These are phyloP conservation scores for Phymatocera aterrima DNA, from an alignment of 2,888 invertebrate species.

Conservation along the genomic window DNA sequence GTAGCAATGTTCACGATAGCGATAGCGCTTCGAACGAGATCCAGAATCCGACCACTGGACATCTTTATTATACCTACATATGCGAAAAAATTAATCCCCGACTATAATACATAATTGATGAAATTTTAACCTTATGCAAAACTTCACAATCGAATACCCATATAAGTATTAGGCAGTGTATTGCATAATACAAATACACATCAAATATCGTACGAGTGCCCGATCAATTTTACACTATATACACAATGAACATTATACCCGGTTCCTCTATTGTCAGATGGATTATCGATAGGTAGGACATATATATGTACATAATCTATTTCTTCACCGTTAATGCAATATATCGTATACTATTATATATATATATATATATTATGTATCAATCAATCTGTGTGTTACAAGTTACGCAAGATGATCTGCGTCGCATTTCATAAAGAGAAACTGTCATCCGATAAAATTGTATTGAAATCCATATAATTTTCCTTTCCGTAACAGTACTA, in stretches of 20 bases:
- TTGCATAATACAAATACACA: too few relatives aligned
- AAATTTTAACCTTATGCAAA: neutral
- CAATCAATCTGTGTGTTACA: neutral
- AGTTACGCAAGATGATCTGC: conserved; percentile 11
- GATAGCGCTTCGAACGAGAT: neutral
- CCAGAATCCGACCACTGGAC: neutral
- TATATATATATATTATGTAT: neutral
- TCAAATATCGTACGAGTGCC: too few relatives aligned
- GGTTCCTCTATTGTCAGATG: too few relatives aligned
- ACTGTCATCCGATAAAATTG: neutral
- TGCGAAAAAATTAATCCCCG: neutral
- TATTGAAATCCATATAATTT: neutral
- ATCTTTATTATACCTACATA: neutral
- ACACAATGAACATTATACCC: neutral
- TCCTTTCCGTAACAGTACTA: neutral
- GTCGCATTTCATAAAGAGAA: too few relatives aligned
- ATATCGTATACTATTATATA: too few relatives aligned
- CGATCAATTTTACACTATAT: neutral
- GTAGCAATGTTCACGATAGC: too few relatives aligned
- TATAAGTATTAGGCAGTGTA: too few relatives aligned
- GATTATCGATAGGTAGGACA: too few relatives aligned
- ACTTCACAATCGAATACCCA: neutral
- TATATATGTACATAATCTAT: too few relatives aligned
- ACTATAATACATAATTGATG: neutral
- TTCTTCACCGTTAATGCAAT: neutral